Evolutionary conservation across 2,797 vertebrate genomes (phyloP).

Genomic region (Harpagifer antarcticus): DNA sequence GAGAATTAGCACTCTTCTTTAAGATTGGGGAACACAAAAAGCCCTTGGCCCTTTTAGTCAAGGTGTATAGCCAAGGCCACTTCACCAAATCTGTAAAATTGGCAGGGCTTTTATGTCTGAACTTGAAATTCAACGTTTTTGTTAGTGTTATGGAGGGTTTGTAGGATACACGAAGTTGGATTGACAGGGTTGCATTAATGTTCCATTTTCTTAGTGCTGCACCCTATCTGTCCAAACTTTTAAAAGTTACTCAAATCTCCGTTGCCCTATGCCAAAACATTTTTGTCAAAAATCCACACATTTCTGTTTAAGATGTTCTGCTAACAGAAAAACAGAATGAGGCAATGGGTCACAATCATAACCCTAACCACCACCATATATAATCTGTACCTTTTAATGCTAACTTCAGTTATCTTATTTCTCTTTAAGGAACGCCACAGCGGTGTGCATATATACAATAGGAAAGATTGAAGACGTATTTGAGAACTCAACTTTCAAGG

Average conservation of each 20-base stretch:
- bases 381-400: neutral
- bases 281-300: neutral
- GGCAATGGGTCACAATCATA: neutral
- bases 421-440: slow-evolving; percentile 83
- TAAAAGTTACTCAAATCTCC: neutral
- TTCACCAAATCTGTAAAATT: neutral
- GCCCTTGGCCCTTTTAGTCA: neutral
- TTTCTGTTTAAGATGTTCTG: neutral
- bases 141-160: neutral
- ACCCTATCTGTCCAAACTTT: neutral
- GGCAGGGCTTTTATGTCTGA: neutral
- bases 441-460: slow-evolving; percentile 84
- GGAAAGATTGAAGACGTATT: slow-evolving; percentile 80
- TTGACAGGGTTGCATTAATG: neutral
- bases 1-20: neutral
- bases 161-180: neutral
- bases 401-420: slow-evolving; percentile 6
- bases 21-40: neutral
- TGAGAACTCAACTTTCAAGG: slow-evolving; percentile 82
- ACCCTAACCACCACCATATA: neutral
- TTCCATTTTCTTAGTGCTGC: neutral
- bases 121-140: neutral
- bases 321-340: neutral
- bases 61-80: neutral
- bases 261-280: neutral